Conservation (phyloP, 2,888 invertebrate genomes). For the Ornithoptera alexandrae region DNA sequence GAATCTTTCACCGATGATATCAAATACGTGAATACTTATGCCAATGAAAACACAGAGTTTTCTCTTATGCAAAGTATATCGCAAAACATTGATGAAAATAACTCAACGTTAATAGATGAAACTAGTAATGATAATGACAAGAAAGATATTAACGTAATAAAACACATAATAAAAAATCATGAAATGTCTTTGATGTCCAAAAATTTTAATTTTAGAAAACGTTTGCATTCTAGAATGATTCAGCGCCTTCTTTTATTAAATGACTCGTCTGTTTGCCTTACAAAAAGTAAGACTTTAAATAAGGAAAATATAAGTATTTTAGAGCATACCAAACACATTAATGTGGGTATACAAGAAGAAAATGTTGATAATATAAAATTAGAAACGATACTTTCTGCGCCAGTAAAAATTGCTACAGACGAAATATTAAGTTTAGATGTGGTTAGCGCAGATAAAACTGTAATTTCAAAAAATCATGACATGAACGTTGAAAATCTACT, state of each 20-base stretch:
- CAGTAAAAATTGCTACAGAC: not conserved
- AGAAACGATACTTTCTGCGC: not conserved
- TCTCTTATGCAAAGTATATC: not conserved
- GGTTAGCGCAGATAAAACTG: not conserved
- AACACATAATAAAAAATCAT: not conserved
- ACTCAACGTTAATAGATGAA: not conserved
- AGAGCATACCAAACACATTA: not conserved
- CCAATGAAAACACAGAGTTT: not conserved
- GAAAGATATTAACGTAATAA: not conserved
- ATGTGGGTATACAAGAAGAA: not conserved
- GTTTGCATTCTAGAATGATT: conserved; percentile 59
- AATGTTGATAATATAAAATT: not conserved
- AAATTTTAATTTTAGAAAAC: conserved; percentile 43
- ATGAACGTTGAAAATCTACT: not conserved
- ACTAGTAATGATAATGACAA: not conserved
- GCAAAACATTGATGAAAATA: not conserved
- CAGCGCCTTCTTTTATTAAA: conserved; percentile 55
- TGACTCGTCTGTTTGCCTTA: conserved; percentile 34
- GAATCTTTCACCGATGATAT: not conserved
- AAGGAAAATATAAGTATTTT: not conserved
- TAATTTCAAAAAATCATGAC: not conserved
- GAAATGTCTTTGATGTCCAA: not conserved
- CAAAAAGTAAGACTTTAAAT: not conserved
- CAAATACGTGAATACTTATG: not conserved
- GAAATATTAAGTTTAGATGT: not conserved